Conservation (phyloP, 2,113 vertebrate species). For the Heterocephalus glaber region DNA sequence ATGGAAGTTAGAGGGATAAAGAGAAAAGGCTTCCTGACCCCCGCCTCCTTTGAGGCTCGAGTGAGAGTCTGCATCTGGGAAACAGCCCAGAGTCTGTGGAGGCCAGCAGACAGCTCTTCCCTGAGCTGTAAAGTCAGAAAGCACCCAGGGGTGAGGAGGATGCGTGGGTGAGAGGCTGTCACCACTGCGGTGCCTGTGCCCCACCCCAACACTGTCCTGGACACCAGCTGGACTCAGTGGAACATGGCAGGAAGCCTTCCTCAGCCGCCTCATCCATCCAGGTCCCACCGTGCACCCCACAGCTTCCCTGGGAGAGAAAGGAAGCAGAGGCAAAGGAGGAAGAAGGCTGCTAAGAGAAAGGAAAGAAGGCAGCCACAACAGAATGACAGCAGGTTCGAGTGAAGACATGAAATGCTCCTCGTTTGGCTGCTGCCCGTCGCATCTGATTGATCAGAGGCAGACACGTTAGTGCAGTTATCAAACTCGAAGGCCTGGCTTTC, state of each 20-base stretch:
- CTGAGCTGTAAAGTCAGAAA: not conserved
- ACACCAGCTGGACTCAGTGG: rapidly evolving
- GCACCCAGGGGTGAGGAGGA: not conserved
- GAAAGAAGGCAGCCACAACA: not conserved
- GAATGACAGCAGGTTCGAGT: rapidly evolving
- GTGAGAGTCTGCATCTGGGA: not conserved
- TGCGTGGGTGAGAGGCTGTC: rapidly evolving
- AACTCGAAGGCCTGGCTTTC: not conserved
- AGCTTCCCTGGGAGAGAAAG: not conserved
- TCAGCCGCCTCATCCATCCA: not conserved
- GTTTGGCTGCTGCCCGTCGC: not conserved
- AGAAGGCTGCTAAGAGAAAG: not conserved
- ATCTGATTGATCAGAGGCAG: not conserved
- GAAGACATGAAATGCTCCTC: rapidly evolving
- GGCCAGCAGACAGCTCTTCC: not conserved
- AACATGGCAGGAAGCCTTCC: not conserved
- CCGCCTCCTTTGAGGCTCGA: rapidly evolving
- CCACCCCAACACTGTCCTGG: not conserved
- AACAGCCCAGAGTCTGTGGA: not conserved
- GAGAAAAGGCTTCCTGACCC: not conserved
- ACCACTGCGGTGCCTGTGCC: rapidly evolving
- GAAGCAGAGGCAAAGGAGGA: not conserved
- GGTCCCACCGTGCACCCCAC: not conserved
- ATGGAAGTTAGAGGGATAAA: not conserved
- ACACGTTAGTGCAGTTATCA: not conserved